Percentiles rank a stretch among this genome's conserved stretches.
These are phyloP conservation scores for Octodon degus DNA, from an alignment of 2,113 vertebrate species.

Conservation along the genomic window DNA sequence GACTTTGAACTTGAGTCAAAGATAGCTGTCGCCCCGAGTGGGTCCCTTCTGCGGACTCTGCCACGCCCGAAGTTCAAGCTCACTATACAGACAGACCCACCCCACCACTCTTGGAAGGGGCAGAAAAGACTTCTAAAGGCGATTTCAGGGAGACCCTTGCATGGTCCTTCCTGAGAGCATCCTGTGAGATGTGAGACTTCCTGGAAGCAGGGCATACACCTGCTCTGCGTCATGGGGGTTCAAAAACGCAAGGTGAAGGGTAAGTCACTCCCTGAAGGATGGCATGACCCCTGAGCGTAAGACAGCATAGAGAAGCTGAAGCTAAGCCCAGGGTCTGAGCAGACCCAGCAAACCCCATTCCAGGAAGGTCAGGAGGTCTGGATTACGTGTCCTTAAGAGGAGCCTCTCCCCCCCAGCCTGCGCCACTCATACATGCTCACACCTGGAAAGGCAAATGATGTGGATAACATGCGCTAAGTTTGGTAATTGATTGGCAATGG, in stretches of 20 bases:
- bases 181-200: background rate
- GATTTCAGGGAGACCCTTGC: background rate
- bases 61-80: background rate
- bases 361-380: background rate
- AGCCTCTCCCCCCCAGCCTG: no score
- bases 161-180: background rate
- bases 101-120: background rate
- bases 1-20: background rate
- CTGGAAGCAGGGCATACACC: background rate
- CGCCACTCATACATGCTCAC: no score
- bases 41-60: no score
- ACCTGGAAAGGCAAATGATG: background rate
- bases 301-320: background rate
- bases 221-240: background rate
- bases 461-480: background rate
- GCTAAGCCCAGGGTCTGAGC: background rate
- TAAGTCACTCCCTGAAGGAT: background rate
- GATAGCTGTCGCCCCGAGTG: background rate
- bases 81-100: background rate
- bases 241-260: background rate
- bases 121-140: background rate
- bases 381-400: no score
- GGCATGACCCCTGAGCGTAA: rapidly evolving
- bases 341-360: background rate
- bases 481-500: background rate